Base-by-base conservation (phyloP, 1,140 invertebrate genomes). In the Drosophila melanogaster region DNA sequence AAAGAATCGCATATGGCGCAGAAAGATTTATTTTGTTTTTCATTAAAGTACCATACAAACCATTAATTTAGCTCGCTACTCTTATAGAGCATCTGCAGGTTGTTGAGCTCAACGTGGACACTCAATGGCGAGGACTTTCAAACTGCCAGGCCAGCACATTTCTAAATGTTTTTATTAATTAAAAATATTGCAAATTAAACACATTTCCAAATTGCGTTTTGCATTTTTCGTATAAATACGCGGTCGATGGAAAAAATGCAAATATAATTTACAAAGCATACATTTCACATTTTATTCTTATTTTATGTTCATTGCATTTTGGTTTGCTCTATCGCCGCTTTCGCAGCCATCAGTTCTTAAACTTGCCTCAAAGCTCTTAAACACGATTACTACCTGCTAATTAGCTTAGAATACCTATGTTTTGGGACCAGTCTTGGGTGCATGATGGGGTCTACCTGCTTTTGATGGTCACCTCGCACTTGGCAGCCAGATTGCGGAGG, bases 121-220 rank as follows among this genome's bases (percentile, higher is more conserved):
- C 30, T 60, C 33, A 22, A 12, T 11, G 22, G 14, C 14, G 15
- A 8, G 19, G 33, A 30, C 35, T 35, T 47, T 17, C 17, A 40
- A 47, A 40, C 46, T 81, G 81, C 78, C 46, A 66, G 83, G n/a
- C 50, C 40, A 87, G 81, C 81, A 78, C 24, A 64, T 78, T 81
- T 87, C 81, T 87, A 85, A 86, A 81, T 85, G 83, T 38, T 75
- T 85, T 85, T 87, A 81, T 87, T 85, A 87, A 85, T 87, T 85
- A 85, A 86, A 83, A 81, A 85, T 81, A 62, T 62, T 78, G 81
- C 81, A 70, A 65, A 85, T 85, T 85, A 77, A 79, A 84, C 80
- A 81, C 78, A 87, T 87, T 85, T 81, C 22, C 57, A 81, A 81
- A 85, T 77, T 83, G 69, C 61, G 46, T 60, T 79, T 74, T 65